Evolutionary conservation across 2,888 invertebrate species (phyloP).

Genomic region (Bruchidius siliquastri): DNA sequence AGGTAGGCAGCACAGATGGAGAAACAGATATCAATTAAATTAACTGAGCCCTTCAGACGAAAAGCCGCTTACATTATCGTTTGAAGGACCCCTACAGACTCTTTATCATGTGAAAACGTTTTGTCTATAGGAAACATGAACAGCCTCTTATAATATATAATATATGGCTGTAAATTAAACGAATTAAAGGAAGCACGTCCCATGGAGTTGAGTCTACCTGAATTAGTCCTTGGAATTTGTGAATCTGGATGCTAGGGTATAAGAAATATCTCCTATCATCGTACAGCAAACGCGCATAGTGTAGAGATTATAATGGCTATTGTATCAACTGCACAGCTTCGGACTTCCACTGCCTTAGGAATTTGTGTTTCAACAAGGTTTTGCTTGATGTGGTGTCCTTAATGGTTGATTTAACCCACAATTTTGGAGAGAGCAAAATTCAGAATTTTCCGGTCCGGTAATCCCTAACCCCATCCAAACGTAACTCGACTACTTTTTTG

Average conservation of each 20-base stretch:
- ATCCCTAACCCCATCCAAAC: too few relatives aligned
- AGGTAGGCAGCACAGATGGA: background rate
- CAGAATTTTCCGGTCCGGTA: too few relatives aligned
- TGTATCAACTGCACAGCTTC: too few relatives aligned
- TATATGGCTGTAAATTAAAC: background rate
- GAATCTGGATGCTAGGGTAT: background rate
- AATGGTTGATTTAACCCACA: too few relatives aligned
- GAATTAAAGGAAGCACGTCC: background rate
- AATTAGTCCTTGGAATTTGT: background rate
- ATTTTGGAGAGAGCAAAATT: too few relatives aligned
- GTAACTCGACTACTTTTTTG: too few relatives aligned
- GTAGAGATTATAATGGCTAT: too few relatives aligned
- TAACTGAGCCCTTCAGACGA: background rate
- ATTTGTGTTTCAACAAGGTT: too few relatives aligned
- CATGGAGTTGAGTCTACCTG: background rate
- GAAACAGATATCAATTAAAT: background rate
- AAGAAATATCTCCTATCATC: too few relatives aligned
- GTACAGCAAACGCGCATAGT: too few relatives aligned
- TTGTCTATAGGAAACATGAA: background rate
- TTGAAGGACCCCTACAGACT: background rate
- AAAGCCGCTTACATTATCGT: background rate
- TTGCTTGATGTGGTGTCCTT: too few relatives aligned
- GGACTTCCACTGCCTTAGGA: too few relatives aligned
- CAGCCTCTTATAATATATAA: background rate
- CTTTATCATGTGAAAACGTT: background rate